Base-by-base conservation (phyloP, 64 coral and sea anemone genomes). In the Platygyra sinensis region DNA sequence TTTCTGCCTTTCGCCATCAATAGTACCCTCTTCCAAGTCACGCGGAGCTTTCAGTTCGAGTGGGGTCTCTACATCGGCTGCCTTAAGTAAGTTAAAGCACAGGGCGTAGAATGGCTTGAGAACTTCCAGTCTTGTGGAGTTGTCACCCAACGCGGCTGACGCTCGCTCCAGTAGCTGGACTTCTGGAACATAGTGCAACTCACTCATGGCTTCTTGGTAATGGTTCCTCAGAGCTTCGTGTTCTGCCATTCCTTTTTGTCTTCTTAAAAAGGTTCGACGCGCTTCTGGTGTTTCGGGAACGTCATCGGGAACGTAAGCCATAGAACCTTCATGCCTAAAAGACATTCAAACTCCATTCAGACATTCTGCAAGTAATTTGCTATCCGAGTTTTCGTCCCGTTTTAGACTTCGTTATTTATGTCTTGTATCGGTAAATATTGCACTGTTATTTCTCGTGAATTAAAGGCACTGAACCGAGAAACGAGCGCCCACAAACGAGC, bases 121-220 rank as follows among this genome's bases (percentile, higher is more conserved):
- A 24, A 85, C 49, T 36, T 85, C 62, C 63, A 71, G n/a, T 0
- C 81, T 33, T 9, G 81, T 72, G 24, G 81, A 25, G 62, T 85
- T 85, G 38, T 50, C 36, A 7, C 32, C 81, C 61, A 85, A 15
- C 3, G 81, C 81, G 15, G 62, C 81, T n/a, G 63, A 85, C 81
- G 71, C 62, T 51, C 19, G 62, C 33, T 85, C 33, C 22, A 85
- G 81, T 38, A 85, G 63, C 33, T 52, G 81, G 71, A 71, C 7
- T 50, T 85, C 81, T 15, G 81, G 81, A 7, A 71, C 62, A 64
- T 85, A 27, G 20, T 85, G 81, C 11, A 85, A 38, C 63, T 71
- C 81, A 19, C 33, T 72, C 32, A 72, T 72, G 12, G 81, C 81
- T 50, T 63, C 24, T 71, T 52, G 62, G 33, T 69, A 85, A 11